phyloP scores from a whole-genome alignment of 2,888 invertebrate species.

The Nemurella pictetii region DNA sequence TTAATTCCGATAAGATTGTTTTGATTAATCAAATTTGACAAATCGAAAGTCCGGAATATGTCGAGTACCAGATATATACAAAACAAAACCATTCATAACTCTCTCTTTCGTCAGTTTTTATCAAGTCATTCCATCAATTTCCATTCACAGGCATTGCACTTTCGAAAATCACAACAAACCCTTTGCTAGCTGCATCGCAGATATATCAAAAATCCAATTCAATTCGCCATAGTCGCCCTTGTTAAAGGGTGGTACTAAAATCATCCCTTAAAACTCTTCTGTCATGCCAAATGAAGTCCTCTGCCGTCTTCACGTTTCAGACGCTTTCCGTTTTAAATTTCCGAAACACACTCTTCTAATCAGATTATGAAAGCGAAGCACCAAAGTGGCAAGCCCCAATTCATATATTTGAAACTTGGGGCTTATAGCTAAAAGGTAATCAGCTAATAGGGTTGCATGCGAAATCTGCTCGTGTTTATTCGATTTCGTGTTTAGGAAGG shows the following conservation, averaged over 20 bases:
- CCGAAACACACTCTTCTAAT: background rate
- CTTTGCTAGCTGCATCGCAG: background rate
- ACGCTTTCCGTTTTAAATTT: background rate
- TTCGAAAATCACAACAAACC: background rate
- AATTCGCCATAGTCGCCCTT: background rate
- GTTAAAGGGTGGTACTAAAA: background rate
- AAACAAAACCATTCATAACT: too few species aligned
- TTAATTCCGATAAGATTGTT: too few species aligned
- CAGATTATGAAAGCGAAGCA: background rate
- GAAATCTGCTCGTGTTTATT: background rate
- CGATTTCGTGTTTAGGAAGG: too few species aligned
- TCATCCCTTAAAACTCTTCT: background rate
- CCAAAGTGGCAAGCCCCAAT: background rate
- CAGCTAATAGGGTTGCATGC: background rate
- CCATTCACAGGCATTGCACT: background rate
- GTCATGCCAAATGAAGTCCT: background rate
- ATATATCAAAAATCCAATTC: background rate
- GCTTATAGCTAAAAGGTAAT: too few species aligned
- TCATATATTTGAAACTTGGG: background rate
- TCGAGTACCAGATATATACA: too few species aligned
- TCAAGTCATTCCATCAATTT: too few species aligned
- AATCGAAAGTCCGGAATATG: too few species aligned
- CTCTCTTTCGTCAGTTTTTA: background rate
- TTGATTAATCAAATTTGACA: too few species aligned
- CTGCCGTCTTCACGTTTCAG: background rate